Conservation (phyloP, 2,797 vertebrate species). For the Xiphorhynchus erythropygius region DNA sequence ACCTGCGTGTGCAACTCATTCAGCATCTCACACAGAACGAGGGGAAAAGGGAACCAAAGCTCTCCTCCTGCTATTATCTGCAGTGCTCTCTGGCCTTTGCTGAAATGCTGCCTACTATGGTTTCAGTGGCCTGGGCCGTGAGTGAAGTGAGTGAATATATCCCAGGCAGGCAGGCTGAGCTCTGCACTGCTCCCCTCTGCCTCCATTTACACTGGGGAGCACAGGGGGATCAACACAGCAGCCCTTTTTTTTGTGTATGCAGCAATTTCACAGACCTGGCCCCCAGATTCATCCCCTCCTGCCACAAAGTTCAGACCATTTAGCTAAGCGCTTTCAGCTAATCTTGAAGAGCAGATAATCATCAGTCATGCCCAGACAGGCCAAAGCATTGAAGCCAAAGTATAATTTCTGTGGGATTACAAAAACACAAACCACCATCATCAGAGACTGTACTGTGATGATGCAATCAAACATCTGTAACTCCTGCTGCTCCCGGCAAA, state of each 20-base stretch:
- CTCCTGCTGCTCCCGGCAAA: constrained; percentile 29
- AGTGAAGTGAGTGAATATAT: background rate
- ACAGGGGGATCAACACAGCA: background rate
- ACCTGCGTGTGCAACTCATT: rapidly evolving
- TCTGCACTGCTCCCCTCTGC: background rate
- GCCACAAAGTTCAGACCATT: background rate
- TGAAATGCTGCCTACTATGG: background rate
- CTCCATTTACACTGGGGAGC: rapidly evolving
- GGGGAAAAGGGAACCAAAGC: background rate
- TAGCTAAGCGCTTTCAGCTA: background rate
- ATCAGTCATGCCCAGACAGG: constrained; percentile 40
- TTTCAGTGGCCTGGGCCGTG: background rate
- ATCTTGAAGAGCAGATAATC: constrained; percentile 35
- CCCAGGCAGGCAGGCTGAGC: background rate
- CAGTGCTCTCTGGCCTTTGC: background rate
- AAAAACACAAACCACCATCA: constrained; percentile 27
- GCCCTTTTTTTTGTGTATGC: background rate
- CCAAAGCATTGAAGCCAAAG: constrained; percentile 4
- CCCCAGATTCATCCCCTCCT: background rate
- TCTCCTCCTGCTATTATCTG: background rate
- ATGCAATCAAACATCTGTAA: constrained; percentile 54
- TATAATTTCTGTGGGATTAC: constrained; percentile 50
- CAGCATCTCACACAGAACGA: background rate
- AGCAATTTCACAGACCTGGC: background rate
- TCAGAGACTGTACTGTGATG: constrained; percentile 4